phyloP scores from a whole-genome alignment of 2,797 vertebrate genomes.

The Cyclopterus lumpus region DNA sequence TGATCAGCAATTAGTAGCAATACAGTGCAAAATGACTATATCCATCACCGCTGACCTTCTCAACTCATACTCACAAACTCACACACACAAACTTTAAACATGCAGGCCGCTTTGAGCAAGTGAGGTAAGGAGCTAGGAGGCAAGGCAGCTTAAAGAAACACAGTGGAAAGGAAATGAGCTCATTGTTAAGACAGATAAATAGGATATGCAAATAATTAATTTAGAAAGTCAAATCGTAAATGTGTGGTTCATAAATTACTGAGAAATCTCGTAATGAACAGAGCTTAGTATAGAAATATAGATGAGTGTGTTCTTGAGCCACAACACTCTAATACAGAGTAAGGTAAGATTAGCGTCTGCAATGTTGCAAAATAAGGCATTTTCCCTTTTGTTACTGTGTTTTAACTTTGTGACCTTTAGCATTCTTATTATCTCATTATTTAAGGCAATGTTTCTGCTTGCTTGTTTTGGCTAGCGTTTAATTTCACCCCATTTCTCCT shows the following conservation, averaged over 20 bases:
- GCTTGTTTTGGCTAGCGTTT: constrained; percentile 52
- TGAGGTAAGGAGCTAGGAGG: constrained; percentile 8
- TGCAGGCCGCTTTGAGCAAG: background rate
- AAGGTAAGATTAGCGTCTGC: constrained; percentile 9
- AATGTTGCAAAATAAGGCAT: background rate
- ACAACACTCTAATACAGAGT: background rate
- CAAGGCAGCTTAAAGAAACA: constrained; percentile 30
- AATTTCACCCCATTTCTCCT: constrained; percentile 60
- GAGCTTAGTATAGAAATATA: background rate
- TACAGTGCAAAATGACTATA: constrained; percentile 30
- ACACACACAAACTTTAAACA: constrained; percentile 28
- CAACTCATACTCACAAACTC: constrained; percentile 6
- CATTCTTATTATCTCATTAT: constrained; percentile 57
- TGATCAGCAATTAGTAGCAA: constrained; percentile 58
- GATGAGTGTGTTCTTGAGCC: background rate
- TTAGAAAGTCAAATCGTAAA: constrained; percentile 22
- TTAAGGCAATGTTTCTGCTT: constrained; percentile 57
- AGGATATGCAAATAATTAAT: constrained; percentile 44
- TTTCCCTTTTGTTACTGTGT: constrained; percentile 14
- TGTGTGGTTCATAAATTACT: background rate
- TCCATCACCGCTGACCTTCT: constrained; percentile 40
- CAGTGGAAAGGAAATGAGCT: constrained; percentile 61
- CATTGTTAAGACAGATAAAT: constrained; percentile 38
- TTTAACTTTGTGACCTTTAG: constrained; percentile 40
- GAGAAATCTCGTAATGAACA: constrained; percentile 8